A percentile compares a stretch with the other conserved stretches of the same genome.
These are phyloP conservation scores for Nasonovia ribisnigri DNA, from an alignment of 2,888 invertebrate species.

Conservation along the genomic window DNA sequence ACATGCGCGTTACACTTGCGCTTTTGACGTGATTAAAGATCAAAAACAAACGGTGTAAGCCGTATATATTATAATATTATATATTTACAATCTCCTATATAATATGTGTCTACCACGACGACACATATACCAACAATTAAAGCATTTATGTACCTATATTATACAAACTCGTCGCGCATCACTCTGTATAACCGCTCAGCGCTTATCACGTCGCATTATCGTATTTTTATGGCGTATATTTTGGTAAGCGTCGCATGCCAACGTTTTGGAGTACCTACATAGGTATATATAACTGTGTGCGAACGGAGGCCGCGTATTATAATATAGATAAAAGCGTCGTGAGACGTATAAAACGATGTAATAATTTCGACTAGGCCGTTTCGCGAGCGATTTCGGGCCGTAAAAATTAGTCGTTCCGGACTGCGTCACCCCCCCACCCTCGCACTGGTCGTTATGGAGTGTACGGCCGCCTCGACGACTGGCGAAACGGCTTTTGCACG, in stretches of 20 bases:
- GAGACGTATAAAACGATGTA: background rate
- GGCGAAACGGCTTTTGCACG: constrained; percentile 13
- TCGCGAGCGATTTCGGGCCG: background rate
- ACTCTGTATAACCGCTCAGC: background rate
- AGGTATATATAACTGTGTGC: too few species aligned
- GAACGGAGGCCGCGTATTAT: background rate
- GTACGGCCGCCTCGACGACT: background rate
- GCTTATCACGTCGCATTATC: background rate
- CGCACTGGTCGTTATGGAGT: background rate
- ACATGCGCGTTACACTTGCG: background rate
- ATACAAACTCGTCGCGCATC: too few species aligned
- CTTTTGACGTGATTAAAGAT: background rate
- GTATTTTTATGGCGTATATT: background rate
- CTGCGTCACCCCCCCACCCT: background rate
- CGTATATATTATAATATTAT: too few species aligned
- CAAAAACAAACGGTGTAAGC: background rate
- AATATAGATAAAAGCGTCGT: background rate
- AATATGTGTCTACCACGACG: too few species aligned
- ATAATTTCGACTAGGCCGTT: background rate
- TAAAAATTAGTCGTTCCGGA: constrained; percentile 48
- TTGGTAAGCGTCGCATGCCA: background rate
- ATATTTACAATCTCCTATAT: too few species aligned
- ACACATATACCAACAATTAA: too few species aligned
- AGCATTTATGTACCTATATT: too few species aligned
- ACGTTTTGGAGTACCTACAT: background rate